phyloP scores from a whole-genome alignment of 2,888 invertebrate species.

The Andrena haemorrhoa region DNA sequence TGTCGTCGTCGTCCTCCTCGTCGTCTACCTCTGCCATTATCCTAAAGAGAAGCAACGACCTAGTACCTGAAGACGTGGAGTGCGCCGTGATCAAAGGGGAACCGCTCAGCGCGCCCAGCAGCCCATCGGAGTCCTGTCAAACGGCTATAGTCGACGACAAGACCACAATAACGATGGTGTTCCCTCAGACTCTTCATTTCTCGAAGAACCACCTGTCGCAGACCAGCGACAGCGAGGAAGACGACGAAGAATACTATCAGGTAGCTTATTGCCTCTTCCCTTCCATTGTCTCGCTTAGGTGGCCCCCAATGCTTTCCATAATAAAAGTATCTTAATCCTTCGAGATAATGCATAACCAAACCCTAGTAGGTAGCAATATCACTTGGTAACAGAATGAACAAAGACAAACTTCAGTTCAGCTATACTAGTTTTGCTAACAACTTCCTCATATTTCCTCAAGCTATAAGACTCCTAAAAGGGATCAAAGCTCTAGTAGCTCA shows the following conservation, averaged over 20 bases:
- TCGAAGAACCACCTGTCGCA: slow-evolving; percentile 70
- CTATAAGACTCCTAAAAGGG: too few relatives aligned
- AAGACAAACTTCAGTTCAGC: too few relatives aligned
- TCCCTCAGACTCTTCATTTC: slow-evolving; percentile 79
- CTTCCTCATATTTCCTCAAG: too few relatives aligned
- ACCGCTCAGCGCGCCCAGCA: slow-evolving; percentile 90
- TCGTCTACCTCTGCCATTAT: slow-evolving; percentile 62
- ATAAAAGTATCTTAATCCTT: too few relatives aligned
- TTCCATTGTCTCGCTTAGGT: too few relatives aligned
- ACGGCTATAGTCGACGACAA: slow-evolving; percentile 72
- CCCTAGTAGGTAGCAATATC: too few relatives aligned
- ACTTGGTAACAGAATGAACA: too few relatives aligned
- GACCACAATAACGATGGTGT: slow-evolving; percentile 76
- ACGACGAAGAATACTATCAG: slow-evolving; percentile 80
- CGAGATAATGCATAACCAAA: too few relatives aligned
- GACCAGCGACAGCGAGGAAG: slow-evolving; percentile 82
- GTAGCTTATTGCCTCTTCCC: slow-evolving; percentile 62
- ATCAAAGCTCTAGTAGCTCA: too few relatives aligned
- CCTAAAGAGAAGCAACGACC: slow-evolving; percentile 50
- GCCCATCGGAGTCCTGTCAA: slow-evolving; percentile 86
- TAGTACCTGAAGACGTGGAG: slow-evolving; percentile 69
- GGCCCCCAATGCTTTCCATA: not conserved
- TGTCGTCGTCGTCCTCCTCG: slow-evolving; percentile 57
- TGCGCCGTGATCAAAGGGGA: slow-evolving; percentile 90
- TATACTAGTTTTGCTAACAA: too few relatives aligned